Conservation (phyloP, 1,140 invertebrate genomes). For the Anthonomus grandis region DNA sequence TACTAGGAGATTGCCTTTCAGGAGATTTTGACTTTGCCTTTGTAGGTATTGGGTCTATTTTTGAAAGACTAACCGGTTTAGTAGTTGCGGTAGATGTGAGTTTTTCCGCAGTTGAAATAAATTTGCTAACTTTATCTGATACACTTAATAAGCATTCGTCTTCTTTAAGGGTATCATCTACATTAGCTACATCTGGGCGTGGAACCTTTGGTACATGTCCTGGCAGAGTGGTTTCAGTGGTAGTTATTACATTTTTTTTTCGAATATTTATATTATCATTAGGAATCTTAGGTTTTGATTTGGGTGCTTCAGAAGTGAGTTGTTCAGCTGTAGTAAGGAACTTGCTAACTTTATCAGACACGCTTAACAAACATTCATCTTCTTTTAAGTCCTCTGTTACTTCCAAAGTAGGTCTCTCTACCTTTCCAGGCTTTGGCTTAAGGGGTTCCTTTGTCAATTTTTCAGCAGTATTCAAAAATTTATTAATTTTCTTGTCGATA, state of each 20-base stretch:
- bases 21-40: background rate
- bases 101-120: slow-evolving; percentile 60
- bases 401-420: slow-evolving; percentile 45
- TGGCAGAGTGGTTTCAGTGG: slow-evolving; percentile 46
- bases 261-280: slow-evolving; percentile 8
- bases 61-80: slow-evolving; percentile 27
- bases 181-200: slow-evolving; percentile 46
- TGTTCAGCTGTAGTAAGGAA: slow-evolving; percentile 62
- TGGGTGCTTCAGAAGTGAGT: slow-evolving; percentile 48
- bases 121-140: slow-evolving; percentile 62
- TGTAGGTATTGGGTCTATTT: slow-evolving; percentile 25
- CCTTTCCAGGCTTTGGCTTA: slow-evolving; percentile 42
- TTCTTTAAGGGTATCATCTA: slow-evolving; percentile 53
- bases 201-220: slow-evolving; percentile 44
- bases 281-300: slow-evolving; percentile 39
- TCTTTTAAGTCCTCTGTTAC: slow-evolving; percentile 53
- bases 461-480: slow-evolving; percentile 60
- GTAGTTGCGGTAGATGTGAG: slow-evolving; percentile 42
- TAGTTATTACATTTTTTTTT: slow-evolving; percentile 55
- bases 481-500: slow-evolving; percentile 63
- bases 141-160: slow-evolving; percentile 63
- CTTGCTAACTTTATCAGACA: slow-evolving; percentile 63
- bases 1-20: slow-evolving; percentile 18
- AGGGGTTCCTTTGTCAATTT: slow-evolving; percentile 48
- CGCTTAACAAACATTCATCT: slow-evolving; percentile 62